Evolutionary conservation across 2,888 invertebrate species (phyloP).

Genomic region (Drosophila aldrichi): DNA sequence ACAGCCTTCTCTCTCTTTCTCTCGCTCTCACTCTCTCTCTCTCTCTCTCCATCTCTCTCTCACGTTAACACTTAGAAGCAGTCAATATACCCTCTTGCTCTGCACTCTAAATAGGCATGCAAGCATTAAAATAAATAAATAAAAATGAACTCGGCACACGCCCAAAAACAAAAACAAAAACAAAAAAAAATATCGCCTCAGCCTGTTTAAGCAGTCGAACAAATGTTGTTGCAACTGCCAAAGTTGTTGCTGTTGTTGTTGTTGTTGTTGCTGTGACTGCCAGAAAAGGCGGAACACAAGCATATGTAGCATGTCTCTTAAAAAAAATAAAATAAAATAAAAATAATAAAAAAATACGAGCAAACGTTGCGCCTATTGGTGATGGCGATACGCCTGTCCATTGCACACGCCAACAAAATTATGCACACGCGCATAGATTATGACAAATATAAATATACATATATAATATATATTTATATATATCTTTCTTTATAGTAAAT

Average conservation of each 20-base stretch:
- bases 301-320: slow-evolving; percentile 23
- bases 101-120: neutral
- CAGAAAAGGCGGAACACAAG: slow-evolving; percentile 63
- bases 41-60: too few relatives aligned
- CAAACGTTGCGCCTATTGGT: slow-evolving; percentile 32
- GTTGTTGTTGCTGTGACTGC: slow-evolving; percentile 14
- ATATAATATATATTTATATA: neutral
- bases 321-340: slow-evolving; percentile 35
- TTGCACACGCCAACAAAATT: slow-evolving; percentile 20
- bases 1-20: neutral
- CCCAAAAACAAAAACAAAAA: slow-evolving; percentile 55
- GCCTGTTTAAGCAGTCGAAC: slow-evolving; percentile 24
- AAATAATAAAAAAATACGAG: slow-evolving; percentile 11
- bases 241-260: slow-evolving; percentile 16
- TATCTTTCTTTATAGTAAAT: neutral
- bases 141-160: slow-evolving; percentile 60
- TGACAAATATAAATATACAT: neutral
- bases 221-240: slow-evolving; percentile 39
- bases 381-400: slow-evolving; percentile 27
- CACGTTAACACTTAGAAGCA: neutral
- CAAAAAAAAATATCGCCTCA: slow-evolving; percentile 31
- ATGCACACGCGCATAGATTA: slow-evolving; percentile 38
- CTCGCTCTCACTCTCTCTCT: too few relatives aligned
- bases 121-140: slow-evolving; percentile 31
- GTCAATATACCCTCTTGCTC: neutral